Evolutionary conservation across 2,113 vertebrate species (phyloP), one percentile per base, ranked within the genome.

Genomic region (Xiphias gladius): DNA sequence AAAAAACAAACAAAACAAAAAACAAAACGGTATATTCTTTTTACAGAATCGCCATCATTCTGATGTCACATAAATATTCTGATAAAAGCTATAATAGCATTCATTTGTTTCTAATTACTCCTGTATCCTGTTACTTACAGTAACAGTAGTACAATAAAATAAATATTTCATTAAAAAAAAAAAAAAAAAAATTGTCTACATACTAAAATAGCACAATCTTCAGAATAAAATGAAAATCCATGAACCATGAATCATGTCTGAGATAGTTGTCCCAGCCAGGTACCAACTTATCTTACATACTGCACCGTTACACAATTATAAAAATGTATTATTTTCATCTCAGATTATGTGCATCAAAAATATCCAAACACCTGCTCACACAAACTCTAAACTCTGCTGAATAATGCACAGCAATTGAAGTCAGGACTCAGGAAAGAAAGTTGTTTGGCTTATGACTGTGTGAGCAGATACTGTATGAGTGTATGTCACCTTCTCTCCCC

Each of bases 401-500:
- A 62, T 6, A 52, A 72, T 48, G 26, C 5, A 37, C 9, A 70
- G 32, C 20, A 52, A 26, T 35, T 28, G 1, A 55, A 76, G 65
- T 63, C 2, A n/a, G 58, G 54, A 86, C 35, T 61, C 22, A 83
- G 76, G 37, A 66, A 80, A 57, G 37, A 73, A 58, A 79, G 69
- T 2, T 75, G 57, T 59, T 73, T 58, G 24, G 22, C 28, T 78
- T 52, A 24, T 26, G 54, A 58, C 50, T 70, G 50, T 82, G 61
- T 79, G 68, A 66, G 19, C 24, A 89, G 70, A 79, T 55, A 55
- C 24, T 65, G 70, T 64, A 5, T 68, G 41, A 61, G 55, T 62
- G 72, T 63, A 9, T 65, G 66, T 95, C 90, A 99, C 98, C 97
- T 98, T 99, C 86, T 99, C 97, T 59, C 97, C 98, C 28, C 98